Conservation (phyloP, 2,797 vertebrate genomes). For the Mormyrus proboscirostris region DNA sequence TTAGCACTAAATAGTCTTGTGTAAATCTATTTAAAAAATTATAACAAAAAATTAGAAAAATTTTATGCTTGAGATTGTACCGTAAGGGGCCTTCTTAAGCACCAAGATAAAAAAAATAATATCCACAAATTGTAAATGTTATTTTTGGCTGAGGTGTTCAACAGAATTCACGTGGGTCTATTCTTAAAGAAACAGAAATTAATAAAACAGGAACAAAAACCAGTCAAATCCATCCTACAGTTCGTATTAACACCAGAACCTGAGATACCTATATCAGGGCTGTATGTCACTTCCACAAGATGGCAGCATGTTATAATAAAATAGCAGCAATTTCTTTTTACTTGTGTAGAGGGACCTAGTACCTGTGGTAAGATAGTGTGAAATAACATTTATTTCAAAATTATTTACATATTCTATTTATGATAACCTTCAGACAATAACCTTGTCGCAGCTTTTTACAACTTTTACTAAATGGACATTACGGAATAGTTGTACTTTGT, state of each 20-base stretch:
- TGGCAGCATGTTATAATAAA: slow-evolving; percentile 41
- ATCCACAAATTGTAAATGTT: not conserved
- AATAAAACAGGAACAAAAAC: not conserved
- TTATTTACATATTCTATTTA: not conserved
- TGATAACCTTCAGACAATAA: not conserved
- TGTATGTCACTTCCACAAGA: slow-evolving; percentile 40
- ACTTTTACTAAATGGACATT: not conserved
- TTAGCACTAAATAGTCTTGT: not conserved
- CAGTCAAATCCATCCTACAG: not conserved
- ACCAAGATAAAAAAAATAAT: not conserved
- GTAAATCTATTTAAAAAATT: not conserved
- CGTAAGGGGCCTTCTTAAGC: not conserved
- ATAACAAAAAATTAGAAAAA: not conserved
- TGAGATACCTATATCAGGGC: not conserved
- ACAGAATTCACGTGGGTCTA: not conserved
- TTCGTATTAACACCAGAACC: not conserved
- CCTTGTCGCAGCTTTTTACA: not conserved
- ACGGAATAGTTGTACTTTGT: not conserved
- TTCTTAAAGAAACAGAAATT: not conserved
- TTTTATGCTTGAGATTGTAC: not conserved
- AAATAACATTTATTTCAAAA: not conserved
- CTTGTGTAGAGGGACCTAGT: not conserved
- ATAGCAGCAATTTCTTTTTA: not conserved
- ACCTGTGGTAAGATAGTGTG: not conserved
- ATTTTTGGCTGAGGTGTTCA: not conserved